Conservation (phyloP, 2,888 invertebrate species). For the Sinotaia quadrata region DNA sequence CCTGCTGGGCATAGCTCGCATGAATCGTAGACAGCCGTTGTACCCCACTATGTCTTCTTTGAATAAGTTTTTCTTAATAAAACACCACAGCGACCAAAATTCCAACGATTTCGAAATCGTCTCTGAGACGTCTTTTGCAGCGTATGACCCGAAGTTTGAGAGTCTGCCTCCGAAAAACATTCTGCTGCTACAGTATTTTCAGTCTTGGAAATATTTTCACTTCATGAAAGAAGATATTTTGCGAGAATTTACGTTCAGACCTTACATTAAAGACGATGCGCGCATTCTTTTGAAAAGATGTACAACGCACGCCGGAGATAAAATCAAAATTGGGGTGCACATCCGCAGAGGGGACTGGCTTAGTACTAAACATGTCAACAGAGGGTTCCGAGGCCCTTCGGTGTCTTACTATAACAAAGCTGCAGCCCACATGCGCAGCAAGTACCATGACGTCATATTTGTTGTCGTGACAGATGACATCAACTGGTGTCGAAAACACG, state of each 20-base stretch:
- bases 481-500: conserved; percentile 3
- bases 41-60: not conserved
- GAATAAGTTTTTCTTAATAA: not conserved
- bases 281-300: not conserved
- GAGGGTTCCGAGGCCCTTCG: not conserved
- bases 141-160: conserved; percentile 5
- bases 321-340: conserved; percentile 7
- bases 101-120: not conserved
- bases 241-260: conserved; percentile 4
- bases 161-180: conserved; percentile 9
- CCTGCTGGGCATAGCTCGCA: not conserved
- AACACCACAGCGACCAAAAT: not conserved
- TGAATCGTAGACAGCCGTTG: too few species aligned
- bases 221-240: not conserved
- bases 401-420: conserved; percentile 4
- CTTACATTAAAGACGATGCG: not conserved
- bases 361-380: not conserved
- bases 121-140: not conserved
- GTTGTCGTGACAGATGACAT: not conserved
- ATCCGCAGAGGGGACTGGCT: not conserved
- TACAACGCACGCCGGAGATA: not conserved
- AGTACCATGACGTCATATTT: conserved; percentile 10
- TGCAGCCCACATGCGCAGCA: conserved; percentile 3
- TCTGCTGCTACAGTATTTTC: not conserved
- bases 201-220: conserved; percentile 18